These are phyloP conservation scores for Crepidodera aurea DNA, from an alignment of 2,888 invertebrate genomes.

Conservation along the genomic window DNA sequence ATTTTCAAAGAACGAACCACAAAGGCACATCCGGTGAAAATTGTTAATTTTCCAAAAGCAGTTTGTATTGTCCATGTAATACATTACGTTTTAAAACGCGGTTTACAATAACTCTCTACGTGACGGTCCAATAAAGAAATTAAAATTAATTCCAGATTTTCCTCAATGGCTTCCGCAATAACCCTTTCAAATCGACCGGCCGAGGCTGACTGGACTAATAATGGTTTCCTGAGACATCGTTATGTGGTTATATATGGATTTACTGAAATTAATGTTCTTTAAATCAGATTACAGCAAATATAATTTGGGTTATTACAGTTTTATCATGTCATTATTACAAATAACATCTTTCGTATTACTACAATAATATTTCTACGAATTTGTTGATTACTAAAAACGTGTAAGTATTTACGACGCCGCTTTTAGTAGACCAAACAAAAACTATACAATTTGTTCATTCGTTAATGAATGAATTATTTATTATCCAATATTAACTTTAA, in stretches of 20 bases:
- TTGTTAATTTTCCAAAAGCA: too few relatives aligned
- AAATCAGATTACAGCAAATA: background rate
- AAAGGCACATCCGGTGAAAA: too few relatives aligned
- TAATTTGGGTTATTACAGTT: background rate
- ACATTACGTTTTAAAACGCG: background rate
- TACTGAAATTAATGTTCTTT: background rate
- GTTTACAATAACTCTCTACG: background rate
- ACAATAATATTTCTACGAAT: too few relatives aligned
- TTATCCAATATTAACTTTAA: too few relatives aligned
- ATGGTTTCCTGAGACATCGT: constrained; percentile 3
- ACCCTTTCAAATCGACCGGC: background rate
- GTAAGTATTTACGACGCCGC: too few relatives aligned
- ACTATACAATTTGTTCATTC: too few relatives aligned
- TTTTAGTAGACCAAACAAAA: too few relatives aligned
- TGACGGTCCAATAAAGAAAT: constrained; percentile 3
- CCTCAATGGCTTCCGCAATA: background rate
- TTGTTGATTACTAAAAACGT: too few relatives aligned
- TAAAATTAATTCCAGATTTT: constrained; percentile 1
- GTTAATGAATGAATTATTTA: too few relatives aligned
- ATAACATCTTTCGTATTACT: too few relatives aligned
- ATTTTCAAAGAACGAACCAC: too few relatives aligned
- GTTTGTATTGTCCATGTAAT: too few relatives aligned
- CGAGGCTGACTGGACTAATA: background rate
- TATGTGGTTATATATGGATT: background rate
- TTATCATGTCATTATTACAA: background rate